Evolutionary conservation across 1,140 invertebrate species (phyloP).

Genomic region (Dendroctonus ponderosae): DNA sequence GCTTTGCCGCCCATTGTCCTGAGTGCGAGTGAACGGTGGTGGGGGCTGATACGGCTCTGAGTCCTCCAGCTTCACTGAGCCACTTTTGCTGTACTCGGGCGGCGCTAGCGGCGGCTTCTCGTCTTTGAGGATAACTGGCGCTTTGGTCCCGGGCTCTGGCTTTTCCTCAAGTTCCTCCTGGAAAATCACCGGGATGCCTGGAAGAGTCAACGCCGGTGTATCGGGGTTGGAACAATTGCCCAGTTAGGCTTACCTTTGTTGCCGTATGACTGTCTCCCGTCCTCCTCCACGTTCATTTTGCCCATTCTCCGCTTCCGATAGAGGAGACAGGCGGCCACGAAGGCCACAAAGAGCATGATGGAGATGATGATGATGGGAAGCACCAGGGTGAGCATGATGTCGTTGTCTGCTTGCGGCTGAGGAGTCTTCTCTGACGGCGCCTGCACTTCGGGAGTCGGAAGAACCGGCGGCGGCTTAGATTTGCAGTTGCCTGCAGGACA

Average conservation of each 20-base stretch:
- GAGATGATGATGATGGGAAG: conserved; percentile 87
- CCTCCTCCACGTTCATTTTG: conserved; percentile 77
- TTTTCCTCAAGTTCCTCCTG: conserved; percentile 91
- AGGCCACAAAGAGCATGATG: conserved; percentile 82
- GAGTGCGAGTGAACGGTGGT: conserved; percentile 60
- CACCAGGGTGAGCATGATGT: conserved; percentile 87
- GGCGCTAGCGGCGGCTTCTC: conserved; percentile 86
- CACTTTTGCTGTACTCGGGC: conserved; percentile 68
- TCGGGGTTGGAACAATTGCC: not conserved
- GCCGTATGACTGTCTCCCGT: conserved; percentile 69
- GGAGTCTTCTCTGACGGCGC: conserved; percentile 38
- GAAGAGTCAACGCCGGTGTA: not conserved
- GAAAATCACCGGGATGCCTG: conserved; percentile 90
- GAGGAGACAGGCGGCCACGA: conserved; percentile 83
- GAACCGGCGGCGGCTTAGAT: conserved; percentile 23
- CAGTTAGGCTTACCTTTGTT: conserved; percentile 65
- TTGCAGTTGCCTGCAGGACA: conserved; percentile 61
- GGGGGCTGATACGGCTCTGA: conserved; percentile 61
- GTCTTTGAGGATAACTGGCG: conserved; percentile 88
- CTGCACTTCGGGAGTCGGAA: conserved; percentile 27
- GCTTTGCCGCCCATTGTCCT: conserved; percentile 62
- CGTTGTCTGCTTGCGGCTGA: conserved; percentile 55
- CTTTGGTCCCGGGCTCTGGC: conserved; percentile 75
- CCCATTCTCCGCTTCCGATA: conserved; percentile 82
- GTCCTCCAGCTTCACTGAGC: conserved; percentile 53